Base-by-base conservation (phyloP, 2,888 invertebrate genomes). In the Heliconius sara region DNA sequence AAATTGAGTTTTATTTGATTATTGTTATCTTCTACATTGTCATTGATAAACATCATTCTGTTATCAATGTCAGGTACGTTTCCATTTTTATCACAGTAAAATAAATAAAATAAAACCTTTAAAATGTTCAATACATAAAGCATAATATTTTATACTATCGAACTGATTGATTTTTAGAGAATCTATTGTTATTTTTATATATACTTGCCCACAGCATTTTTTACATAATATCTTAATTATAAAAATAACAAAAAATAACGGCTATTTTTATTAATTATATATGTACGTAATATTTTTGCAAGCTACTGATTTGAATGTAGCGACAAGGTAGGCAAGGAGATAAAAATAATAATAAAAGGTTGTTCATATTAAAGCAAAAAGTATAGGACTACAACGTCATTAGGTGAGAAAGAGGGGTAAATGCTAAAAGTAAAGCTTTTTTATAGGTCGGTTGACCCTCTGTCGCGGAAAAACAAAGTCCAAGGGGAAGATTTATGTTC, bases 401-500 rank as follows among this genome's bases (percentile, higher is more conserved):
- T 80, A 78, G 71, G 74, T 80, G 75, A 65, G 76, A 77, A 79
- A 47, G 77, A 80, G 71, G 71, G 76, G 74, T 80, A 74, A 79
- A 78, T 57, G 79, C 76, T 63, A 72, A 81, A 81, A 76, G 81
- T 80, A 80, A 81, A 76, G 72, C 71, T 76, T 78, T 89, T 91
- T 89, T 91, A 87, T 87, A 88, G 87, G 88, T 87, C 84, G 81
- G 85, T 87, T 86, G 87, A 88, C 88, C 87, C 88, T 88, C 84
- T 86, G 85, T 86, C 87, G 90, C 87, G 85, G 87, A 89, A 89
- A 90, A 88, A 86, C 85, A 86, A 84, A 88, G 83, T 85, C 86
- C 84, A 85, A 85, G 86, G 84, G 86, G 84, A 89, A 92, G 91
- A 93, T 92, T 92, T 92, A 92, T 91, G 88, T 60, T 39, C 66